These are phyloP conservation scores for Tetragnatha montana DNA, from an alignment of 2,888 invertebrate genomes.

Conservation along the genomic window DNA sequence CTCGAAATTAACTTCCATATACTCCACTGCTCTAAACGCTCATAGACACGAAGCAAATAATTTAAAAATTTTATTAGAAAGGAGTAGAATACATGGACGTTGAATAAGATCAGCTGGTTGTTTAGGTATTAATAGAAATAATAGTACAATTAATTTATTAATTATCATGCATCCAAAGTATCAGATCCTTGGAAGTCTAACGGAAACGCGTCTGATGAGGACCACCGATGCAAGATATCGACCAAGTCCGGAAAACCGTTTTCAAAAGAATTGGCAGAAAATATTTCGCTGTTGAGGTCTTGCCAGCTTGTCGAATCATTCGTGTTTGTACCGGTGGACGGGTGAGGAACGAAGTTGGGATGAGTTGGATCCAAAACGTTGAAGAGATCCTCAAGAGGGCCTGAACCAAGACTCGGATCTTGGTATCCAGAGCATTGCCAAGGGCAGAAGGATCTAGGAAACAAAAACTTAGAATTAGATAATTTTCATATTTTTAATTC, in stretches of 20 bases:
- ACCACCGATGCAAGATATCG: slow-evolving; percentile 26
- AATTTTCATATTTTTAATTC: background rate
- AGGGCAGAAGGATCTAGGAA: slow-evolving; percentile 20
- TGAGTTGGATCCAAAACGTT: slow-evolving; percentile 20
- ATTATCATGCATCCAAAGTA: background rate
- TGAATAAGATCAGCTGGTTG: too few species aligned
- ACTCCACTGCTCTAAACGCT: too few species aligned
- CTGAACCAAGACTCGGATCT: slow-evolving; percentile 21
- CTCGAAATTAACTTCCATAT: too few species aligned
- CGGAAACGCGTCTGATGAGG: slow-evolving; percentile 10
- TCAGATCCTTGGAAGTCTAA: background rate
- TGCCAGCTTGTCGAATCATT: background rate
- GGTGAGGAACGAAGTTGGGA: background rate
- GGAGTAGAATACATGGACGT: too few species aligned
- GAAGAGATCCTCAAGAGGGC: slow-evolving; percentile 46
- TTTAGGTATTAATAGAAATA: background rate
- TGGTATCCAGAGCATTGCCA: slow-evolving; percentile 30
- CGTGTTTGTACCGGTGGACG: too few species aligned
- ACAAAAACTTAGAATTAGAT: background rate
- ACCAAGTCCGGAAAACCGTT: slow-evolving; percentile 26
- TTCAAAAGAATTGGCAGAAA: background rate
- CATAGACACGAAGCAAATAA: too few species aligned
- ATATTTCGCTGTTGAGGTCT: background rate
- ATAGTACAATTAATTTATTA: background rate
- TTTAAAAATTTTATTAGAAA: too few species aligned